phyloP scores from a whole-genome alignment of 2,888 invertebrate genomes.

The Dynastes grantii region DNA sequence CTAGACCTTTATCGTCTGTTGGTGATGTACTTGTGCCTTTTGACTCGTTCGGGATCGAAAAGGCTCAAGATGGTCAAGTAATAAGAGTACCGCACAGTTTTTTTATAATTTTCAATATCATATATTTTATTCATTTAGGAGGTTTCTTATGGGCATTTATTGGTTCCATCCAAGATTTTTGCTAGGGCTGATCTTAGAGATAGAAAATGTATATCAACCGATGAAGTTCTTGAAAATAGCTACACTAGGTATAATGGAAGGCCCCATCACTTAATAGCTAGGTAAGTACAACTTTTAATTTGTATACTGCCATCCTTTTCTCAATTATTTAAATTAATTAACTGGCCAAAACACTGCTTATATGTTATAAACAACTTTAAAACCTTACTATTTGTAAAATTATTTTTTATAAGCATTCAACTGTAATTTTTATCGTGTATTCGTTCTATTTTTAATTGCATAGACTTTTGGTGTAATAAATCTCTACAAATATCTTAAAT shows the following conservation, averaged over 20 bases:
- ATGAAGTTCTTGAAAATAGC: slow-evolving; percentile 58
- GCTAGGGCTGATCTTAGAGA: slow-evolving; percentile 71
- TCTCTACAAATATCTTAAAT: no score
- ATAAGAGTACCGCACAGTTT: not conserved
- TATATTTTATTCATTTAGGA: slow-evolving; percentile 73
- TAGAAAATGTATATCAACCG: slow-evolving; percentile 67
- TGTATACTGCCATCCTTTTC: not conserved
- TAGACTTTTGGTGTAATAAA: no score
- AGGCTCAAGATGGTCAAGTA: slow-evolving; percentile 85
- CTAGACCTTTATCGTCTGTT: slow-evolving; percentile 86
- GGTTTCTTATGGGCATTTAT: slow-evolving; percentile 89
- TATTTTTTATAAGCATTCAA: no score
- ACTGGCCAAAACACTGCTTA: no score
- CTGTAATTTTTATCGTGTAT: no score
- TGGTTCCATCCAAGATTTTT: slow-evolving; percentile 78
- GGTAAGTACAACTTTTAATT: slow-evolving; percentile 66
- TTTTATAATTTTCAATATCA: slow-evolving; percentile 19
- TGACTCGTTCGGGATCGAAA: slow-evolving; percentile 87
- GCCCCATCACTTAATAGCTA: slow-evolving; percentile 74
- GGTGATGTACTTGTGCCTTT: slow-evolving; percentile 90
- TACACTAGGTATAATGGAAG: slow-evolving; percentile 51
- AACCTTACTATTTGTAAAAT: no score
- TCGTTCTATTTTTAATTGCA: no score
- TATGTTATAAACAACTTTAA: no score
- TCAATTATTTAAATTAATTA: not conserved